A percentile compares a stretch with the other conserved stretches of the same genome.
phyloP scores from a whole-genome alignment of 2,888 invertebrate species.

The Schizotus pectinicornis region DNA sequence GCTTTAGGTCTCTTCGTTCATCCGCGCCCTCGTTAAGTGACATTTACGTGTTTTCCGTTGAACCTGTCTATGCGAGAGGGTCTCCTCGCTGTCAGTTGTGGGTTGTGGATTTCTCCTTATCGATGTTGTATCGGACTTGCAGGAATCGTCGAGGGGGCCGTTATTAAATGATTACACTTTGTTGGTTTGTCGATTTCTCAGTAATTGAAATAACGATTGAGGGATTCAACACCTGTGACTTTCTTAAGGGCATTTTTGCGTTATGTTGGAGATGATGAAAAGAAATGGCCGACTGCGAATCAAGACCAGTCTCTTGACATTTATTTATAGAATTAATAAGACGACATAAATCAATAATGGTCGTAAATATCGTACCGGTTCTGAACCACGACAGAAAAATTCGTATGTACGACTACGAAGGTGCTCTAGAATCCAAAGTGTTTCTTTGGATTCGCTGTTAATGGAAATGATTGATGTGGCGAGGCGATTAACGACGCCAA shows the following conservation, averaged over 20 bases:
- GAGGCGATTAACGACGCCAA: no score
- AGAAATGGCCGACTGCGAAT: no score
- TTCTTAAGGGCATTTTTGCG: no score
- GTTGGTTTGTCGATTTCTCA: not conserved
- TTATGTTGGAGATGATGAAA: no score
- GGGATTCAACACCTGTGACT: no score
- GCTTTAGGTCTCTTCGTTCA: no score
- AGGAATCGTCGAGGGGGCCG: not conserved
- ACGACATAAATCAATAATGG: constrained; percentile 23
- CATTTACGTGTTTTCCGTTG: no score
- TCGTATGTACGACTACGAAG: constrained; percentile 9
- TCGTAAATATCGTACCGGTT: constrained; percentile 24
- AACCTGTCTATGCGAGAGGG: no score
- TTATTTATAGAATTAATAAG: constrained; percentile 10
- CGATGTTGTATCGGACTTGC: not conserved
- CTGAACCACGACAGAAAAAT: not conserved
- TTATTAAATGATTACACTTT: not conserved
- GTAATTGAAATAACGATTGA: not conserved
- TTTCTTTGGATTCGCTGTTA: no score
- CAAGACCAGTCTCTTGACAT: not conserved
- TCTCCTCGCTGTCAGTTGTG: not conserved
- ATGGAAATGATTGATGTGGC: no score
- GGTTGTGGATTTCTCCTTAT: not conserved
- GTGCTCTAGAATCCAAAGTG: no score
- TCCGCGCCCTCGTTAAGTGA: no score